Evolutionary conservation across 1,140 invertebrate genomes (phyloP), one percentile per base, ranked within the genome.

Genomic region (Stenopsyche tienmushanensis): DNA sequence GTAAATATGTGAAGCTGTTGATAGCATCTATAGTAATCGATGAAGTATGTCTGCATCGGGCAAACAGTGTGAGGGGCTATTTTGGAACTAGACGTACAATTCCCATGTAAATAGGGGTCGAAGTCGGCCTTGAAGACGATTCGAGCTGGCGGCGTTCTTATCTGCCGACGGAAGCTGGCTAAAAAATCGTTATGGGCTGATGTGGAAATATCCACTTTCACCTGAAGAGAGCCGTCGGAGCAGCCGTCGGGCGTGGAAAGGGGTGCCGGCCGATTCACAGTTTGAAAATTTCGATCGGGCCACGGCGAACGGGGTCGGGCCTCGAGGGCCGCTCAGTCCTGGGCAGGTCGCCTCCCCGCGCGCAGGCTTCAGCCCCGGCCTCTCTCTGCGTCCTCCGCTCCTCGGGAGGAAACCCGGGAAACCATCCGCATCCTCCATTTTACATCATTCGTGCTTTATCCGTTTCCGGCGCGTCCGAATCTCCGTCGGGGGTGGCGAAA

Each of bases 321-420:
- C 44, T 20, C 10, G 23, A 13, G 64, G 58, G 70, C n/a, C 71
- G 72, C 54, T 65, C 78, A 80, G 79, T 80, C 73, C 77, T 78
- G 76, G 76, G 75, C 76, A 72, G 76, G 73, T 74, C 75, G 74
- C 75, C 72, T 63, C 72, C 69, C 74, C 72, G 76, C 72, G 77
- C 78, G 55, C 60, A 78, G 77, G 74, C 77, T 73, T 15, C 41
- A 29, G 3, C 8, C 55, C 17, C 44, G 44, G 18, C 8, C 44
- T 25, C 2, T 9, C 1, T 3, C 50, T 24, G 3, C 5, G 29
- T 13, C 29, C 29, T 34, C 29, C 29, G 29, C 5, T 24, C 1
- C 20, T n/a, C 1, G 18, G 5, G 21, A 53, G 1, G 2, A 1
- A 21, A 49, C 45, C 18, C 18, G 45, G 9, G 18, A 49, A 49